Conservation (phyloP, 2,113 vertebrate species). For the Nanger granti region DNA sequence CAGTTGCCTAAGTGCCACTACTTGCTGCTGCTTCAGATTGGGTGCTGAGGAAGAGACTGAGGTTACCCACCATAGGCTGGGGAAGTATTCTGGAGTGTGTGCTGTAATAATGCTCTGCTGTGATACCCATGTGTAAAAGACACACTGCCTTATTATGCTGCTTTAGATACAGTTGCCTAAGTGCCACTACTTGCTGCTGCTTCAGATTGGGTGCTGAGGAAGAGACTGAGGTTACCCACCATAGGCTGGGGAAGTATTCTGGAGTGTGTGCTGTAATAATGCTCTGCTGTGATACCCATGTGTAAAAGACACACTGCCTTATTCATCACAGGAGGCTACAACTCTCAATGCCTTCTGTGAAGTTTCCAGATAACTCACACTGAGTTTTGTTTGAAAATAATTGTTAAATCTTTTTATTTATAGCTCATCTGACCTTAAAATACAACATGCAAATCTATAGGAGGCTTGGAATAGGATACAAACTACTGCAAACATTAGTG, state of each 20-base stretch:
- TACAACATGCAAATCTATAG: background rate
- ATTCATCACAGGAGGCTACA: background rate
- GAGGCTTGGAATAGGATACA: background rate
- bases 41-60: background rate
- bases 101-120: too few species aligned
- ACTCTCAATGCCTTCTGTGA: background rate
- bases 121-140: too few species aligned
- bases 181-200: background rate
- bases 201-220: background rate
- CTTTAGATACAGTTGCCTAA: background rate
- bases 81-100: too few species aligned
- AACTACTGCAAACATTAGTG: background rate
- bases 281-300: background rate
- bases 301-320: background rate
- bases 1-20: background rate
- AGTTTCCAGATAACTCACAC: background rate
- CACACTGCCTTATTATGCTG: too few species aligned
- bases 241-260: background rate
- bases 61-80: background rate
- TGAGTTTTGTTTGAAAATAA: slow-evolving; percentile 7
- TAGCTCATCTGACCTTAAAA: background rate
- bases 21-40: background rate
- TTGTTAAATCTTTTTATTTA: slow-evolving; percentile 3
- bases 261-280: background rate
- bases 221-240: background rate